Evolutionary conservation across 1,140 invertebrate species (phyloP), one percentile per base, ranked within the genome.

Genomic region (Olivierus martensii): DNA sequence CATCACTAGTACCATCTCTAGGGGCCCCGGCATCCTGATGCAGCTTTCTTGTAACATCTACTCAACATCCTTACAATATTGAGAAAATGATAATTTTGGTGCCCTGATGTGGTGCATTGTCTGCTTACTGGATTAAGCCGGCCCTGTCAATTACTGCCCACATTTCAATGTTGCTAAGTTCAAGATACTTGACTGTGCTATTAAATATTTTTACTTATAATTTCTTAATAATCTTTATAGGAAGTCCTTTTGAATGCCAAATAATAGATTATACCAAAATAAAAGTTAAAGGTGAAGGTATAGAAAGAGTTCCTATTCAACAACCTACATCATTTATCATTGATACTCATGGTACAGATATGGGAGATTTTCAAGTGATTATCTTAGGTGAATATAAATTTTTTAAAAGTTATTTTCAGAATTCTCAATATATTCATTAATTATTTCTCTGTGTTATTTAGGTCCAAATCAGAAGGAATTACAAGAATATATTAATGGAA

Each of bases 291-390:
- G 82, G 82, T 3, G 85, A 92, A 60, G 81, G 83, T 1, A 73
- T 92, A 46, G 88, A 94, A 65, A 91, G 93, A 70, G 84, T 96
- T n/a, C 83, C 89, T 14, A 86, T 95, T 41, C 83, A 87, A 46
- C 75, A 80, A 38, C 69, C 81, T 2, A 84, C 87, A 48, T 81
- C 79, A 11, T 94, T 97, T 69, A 79, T 78, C 41, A 82, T 96
- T 47, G 85, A 92, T 63, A 77, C 78, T 9, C 75, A 79, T 59
- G 71, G 73, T 22, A 81, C 82, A 43, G 73, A 83, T 43, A 60
- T 79, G 74, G 14, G 76, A 74, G 43, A 71, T 36, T 83, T 88
- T 0, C 77, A 77, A 2, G 83, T 92, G 3, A 83, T 83, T 12
- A 63, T 72, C 9, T 62, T 58, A 55, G 70, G 71, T 70, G 59